Base-by-base conservation (phyloP, 2,888 invertebrate species). In the Criorhina ranunculi region DNA sequence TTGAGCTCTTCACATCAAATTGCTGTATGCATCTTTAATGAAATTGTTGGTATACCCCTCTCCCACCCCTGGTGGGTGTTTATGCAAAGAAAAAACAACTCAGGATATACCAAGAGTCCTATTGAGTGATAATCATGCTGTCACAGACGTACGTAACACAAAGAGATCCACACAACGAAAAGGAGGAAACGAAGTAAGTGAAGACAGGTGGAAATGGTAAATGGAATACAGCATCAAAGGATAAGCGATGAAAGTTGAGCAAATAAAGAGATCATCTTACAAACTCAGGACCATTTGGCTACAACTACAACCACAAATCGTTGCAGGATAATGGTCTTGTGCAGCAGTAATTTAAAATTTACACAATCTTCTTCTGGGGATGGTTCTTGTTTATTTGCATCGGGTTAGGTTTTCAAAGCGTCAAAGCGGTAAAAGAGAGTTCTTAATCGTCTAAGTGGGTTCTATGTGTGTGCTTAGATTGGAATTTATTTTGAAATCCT, bases 161-260 rank as follows among this genome's bases (percentile, higher is more conserved):
- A 49, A 75, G 46, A 17, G n/a, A 66, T 33, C 33, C 11, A 17
- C 11, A 51, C 7, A 46, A 40, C 12, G 12, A 2, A n/a, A 40
- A 17, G 49, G n/a, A n/a, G n/a, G 17, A n/a, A 60, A 2, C 29
- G n/a, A 12, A 31, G 17, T n/a, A 40, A 19, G 11, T 6, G 9
- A 12, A 15, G 24, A 55, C 51, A 55, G 60, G 35, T 40, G 60
- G 42, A 55, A 29, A 12, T 35, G 60, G 8, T 59, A 80, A 80
- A 80, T 80, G 70, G 80, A 85, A 80, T 80, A 60, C 66, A 76
- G 70, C 70, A 85, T 85, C 85, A 85, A 85, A 85, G 75, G 79
- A 85, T 85, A 76, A 66, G 51, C 51, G 70, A 64, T 9, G 37
- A 70, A 69, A 64, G 64, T 51, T 80, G 70, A 85, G 75, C 57